Percentiles rank a stretch among this genome's conserved stretches.
phyloP scores from a whole-genome alignment of 1,140 invertebrate species.

The Penaeus chinensis region DNA sequence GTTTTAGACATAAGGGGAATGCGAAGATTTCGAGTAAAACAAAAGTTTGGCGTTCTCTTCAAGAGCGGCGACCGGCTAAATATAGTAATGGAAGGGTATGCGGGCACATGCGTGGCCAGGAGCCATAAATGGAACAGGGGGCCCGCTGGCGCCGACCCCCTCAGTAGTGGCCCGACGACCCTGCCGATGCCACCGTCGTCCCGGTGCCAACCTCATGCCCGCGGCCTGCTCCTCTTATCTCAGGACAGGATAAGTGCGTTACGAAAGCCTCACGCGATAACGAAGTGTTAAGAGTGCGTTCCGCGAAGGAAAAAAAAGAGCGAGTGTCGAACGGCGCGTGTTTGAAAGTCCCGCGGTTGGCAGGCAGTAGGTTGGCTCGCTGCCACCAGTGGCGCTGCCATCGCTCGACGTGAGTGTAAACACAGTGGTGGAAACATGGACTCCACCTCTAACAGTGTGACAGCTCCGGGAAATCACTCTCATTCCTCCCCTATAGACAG shows the following conservation, averaged over 20 bases:
- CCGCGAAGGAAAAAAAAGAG: background rate
- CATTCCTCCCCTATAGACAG: slow-evolving; percentile 44
- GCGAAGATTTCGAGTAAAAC: slow-evolving; percentile 28
- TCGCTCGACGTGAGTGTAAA: slow-evolving; percentile 24
- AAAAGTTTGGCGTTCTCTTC: slow-evolving; percentile 5
- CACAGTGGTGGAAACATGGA: slow-evolving; percentile 60
- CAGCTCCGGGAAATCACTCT: slow-evolving; percentile 17
- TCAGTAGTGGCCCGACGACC: slow-evolving; percentile 34
- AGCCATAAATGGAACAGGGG: slow-evolving; percentile 52
- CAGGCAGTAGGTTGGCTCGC: slow-evolving; percentile 18
- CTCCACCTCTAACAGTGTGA: slow-evolving; percentile 36
- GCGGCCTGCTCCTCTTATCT: background rate
- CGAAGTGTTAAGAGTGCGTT: background rate
- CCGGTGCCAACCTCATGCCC: background rate
- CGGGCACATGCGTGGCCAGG: slow-evolving; percentile 55
- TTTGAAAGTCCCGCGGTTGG: slow-evolving; percentile 32
- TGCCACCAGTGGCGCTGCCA: slow-evolving; percentile 43
- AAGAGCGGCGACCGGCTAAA: slow-evolving; percentile 30
- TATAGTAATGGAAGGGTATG: slow-evolving; percentile 35
- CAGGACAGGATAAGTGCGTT: background rate
- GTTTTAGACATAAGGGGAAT: slow-evolving; percentile 19
- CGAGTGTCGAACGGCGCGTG: background rate
- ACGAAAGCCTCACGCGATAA: background rate
- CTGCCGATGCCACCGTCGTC: slow-evolving; percentile 8
- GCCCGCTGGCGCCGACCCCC: slow-evolving; percentile 28